Percentiles rank a stretch among this genome's conserved stretches.
These are phyloP conservation scores for Azemiops feae DNA, from an alignment of 2,113 vertebrate genomes.

Conservation along the genomic window DNA sequence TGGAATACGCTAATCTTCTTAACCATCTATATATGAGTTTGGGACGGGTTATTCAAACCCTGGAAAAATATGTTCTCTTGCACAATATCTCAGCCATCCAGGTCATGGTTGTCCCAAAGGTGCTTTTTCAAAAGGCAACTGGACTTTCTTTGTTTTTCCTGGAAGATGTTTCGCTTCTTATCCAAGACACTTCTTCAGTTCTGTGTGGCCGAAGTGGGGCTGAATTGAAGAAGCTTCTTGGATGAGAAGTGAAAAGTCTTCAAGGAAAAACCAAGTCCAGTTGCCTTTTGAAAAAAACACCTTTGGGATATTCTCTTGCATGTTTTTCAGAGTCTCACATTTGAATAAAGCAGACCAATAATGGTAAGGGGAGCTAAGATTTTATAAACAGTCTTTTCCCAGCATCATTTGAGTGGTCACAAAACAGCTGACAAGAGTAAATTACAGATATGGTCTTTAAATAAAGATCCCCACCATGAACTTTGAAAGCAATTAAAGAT, in stretches of 20 bases:
- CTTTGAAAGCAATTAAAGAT: conserved; percentile 47
- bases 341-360: not conserved
- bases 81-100: too few relatives aligned
- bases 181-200: not conserved
- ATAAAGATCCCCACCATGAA: conserved; percentile 45
- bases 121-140: not conserved
- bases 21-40: not conserved
- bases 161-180: not conserved
- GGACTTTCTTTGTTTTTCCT: not conserved
- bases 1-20: not conserved
- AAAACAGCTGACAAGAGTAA: conserved; percentile 43
- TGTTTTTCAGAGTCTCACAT: not conserved
- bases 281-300: not conserved
- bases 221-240: not conserved
- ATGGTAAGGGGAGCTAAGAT: not conserved
- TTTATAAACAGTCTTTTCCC: not conserved
- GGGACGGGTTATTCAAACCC: not conserved
- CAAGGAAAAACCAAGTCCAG: not conserved
- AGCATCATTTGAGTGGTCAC: conserved; percentile 31
- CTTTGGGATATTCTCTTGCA: not conserved
- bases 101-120: too few relatives aligned
- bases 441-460: conserved; percentile 51
- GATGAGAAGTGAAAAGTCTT: not conserved
- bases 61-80: not conserved
- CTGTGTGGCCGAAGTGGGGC: too few relatives aligned